Conservation (phyloP, 1,140 invertebrate species). For the Vollenhovia emeryi region DNA sequence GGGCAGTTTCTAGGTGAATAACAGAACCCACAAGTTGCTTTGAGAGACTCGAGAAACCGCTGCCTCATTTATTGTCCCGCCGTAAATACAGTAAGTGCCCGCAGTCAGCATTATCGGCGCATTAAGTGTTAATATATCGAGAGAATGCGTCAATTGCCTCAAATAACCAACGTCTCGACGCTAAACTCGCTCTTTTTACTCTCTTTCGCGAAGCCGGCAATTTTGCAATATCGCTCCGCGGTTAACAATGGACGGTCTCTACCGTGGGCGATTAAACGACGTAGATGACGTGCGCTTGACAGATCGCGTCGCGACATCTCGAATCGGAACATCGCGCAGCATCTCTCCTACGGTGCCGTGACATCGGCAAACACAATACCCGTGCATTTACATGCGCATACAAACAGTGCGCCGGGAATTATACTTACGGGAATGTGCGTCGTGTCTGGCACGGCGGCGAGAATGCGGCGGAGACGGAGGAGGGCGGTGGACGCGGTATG, state of each 20-base stretch:
- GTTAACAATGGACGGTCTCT: not conserved
- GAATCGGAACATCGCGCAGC: conserved; percentile 39
- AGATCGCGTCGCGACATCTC: conserved; percentile 23
- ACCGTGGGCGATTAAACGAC: not conserved
- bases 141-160: not conserved
- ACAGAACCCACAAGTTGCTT: not conserved
- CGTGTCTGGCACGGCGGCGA: conserved; percentile 28
- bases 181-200: not conserved
- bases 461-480: conserved; percentile 16
- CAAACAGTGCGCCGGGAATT: conserved; percentile 77
- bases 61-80: not conserved
- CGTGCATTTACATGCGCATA: conserved; percentile 79
- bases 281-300: not conserved
- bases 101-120: not conserved
- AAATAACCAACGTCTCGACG: not conserved
- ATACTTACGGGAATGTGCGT: conserved; percentile 73
- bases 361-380: conserved; percentile 78
- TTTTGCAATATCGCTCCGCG: not conserved
- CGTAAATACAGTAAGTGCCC: too few species aligned
- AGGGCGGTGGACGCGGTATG: conserved; percentile 51
- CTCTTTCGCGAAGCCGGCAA: not conserved
- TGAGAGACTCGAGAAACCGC: not conserved
- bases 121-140: not conserved
- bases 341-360: conserved; percentile 49
- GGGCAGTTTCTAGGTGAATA: not conserved